Base-by-base conservation (phyloP, 2,888 invertebrate species). In the Epistrophella euchroma region DNA sequence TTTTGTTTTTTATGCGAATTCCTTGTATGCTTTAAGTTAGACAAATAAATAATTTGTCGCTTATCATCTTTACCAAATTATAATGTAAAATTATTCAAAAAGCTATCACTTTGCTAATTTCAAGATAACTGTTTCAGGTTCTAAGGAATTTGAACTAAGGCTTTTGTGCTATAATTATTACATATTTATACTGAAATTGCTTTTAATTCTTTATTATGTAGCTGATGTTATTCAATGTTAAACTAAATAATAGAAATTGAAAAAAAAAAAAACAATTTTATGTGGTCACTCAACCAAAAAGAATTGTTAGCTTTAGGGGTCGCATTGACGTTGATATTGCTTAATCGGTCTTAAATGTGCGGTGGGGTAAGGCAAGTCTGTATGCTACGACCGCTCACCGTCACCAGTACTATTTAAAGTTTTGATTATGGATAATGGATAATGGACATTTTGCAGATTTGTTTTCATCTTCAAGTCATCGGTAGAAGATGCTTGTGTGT, bases 1-100 rank as follows among this genome's bases (percentile, higher is more conserved):
- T 60, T 25, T 17, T 62, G 62, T 52, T 35, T 80, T 52, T 60
- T 80, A 52, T 25, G 68, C 66, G 76, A 80, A 75, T 85, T 85
- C 72, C 76, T 80, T 80, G 66, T 52, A 72, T 76, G 74, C 75
- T 52, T 75, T 37, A 35, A 70, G 60, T 55, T 84, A 75, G 72
- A 75, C 80, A 85, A 76, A 76, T 35, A 56, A 17, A 75, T 80
- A 60, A 68, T 85, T 80, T 50, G 68, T 80, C 79, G 76, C 68
- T 62, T 68, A 72, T 85, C 75, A 80, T 56, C 72, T 76, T 79
- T 43, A 68, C 56, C 50, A 50, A 75, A 79, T 52, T 28, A 71
- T 50, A 50, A 64, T 74, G 64, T 77, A 78, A 70, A 64, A 72
- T 64, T 40, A 68, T 62, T 28, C 70, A 19, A 55, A 55, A 19